Evolutionary conservation across 2,888 invertebrate species (phyloP).

Genomic region (Pristionchus fissidentatus): DNA sequence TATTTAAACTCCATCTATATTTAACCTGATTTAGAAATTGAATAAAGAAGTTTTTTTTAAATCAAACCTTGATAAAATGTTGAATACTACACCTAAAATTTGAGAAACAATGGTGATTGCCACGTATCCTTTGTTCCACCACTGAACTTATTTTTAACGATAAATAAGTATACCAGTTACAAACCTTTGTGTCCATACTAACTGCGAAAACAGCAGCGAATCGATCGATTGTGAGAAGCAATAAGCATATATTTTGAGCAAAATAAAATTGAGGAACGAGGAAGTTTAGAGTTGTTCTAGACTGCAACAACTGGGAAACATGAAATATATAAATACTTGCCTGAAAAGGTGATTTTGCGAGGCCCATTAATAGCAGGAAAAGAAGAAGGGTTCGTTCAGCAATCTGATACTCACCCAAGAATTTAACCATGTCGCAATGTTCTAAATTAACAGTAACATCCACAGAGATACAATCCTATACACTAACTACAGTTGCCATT

Average conservation of each 20-base stretch:
- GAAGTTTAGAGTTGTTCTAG: neutral
- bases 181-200: neutral
- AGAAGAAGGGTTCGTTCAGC: neutral
- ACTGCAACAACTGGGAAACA: no score
- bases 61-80: neutral
- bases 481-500: no score
- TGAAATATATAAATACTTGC: neutral
- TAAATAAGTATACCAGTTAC: neutral
- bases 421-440: neutral
- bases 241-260: neutral
- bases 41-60: no score
- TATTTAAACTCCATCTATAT: neutral
- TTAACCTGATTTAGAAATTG: neutral
- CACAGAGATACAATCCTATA: no score
- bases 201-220: neutral
- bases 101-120: neutral
- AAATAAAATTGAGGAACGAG: neutral
- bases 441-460: neutral
- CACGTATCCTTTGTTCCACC: neutral
- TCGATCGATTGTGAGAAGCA: neutral
- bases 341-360: neutral
- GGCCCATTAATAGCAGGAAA: neutral
- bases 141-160: neutral
- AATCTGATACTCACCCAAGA: neutral
- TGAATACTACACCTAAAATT: neutral